A percentile compares a stretch with the other conserved stretches of the same genome.
Evolutionary conservation across 2,888 invertebrate genomes (phyloP).

Genomic region (Hartigia nigra): DNA sequence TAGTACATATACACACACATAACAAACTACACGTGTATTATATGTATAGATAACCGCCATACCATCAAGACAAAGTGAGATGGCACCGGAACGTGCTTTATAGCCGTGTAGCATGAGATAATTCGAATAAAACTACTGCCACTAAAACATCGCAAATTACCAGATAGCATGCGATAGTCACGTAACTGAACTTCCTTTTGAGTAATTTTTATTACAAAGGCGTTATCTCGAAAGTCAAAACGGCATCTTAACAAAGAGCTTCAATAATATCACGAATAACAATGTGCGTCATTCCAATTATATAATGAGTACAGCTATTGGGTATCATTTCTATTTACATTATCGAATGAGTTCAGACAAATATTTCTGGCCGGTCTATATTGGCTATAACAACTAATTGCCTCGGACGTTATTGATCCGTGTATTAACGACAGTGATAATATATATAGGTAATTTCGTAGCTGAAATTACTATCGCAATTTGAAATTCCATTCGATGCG

Average conservation of each 20-base stretch:
- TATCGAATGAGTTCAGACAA: neutral
- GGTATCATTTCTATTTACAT: constrained; percentile 3
- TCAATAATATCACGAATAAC: neutral
- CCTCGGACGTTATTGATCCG: neutral
- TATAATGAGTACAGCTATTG: constrained; percentile 5
- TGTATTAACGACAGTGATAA: neutral
- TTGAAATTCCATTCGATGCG: neutral
- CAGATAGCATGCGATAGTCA: constrained; percentile 18
- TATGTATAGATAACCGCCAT: neutral
- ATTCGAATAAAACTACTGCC: constrained; percentile 12
- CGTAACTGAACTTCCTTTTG: neutral
- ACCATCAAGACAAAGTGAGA: neutral
- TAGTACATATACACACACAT: neutral
- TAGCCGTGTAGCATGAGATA: neutral
- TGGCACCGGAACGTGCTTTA: neutral
- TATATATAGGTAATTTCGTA: neutral
- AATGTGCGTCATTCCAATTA: neutral
- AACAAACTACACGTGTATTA: neutral
- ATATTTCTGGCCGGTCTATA: neutral
- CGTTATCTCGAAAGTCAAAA: neutral
- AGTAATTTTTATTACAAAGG: neutral
- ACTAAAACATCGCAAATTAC: constrained; percentile 22
- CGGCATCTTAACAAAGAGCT: neutral
- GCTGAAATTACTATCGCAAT: neutral
- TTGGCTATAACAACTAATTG: neutral